Evolutionary conservation across 2,113 vertebrate species (phyloP), one percentile per base, ranked within the genome.

Genomic region (Ochotona princeps): DNA sequence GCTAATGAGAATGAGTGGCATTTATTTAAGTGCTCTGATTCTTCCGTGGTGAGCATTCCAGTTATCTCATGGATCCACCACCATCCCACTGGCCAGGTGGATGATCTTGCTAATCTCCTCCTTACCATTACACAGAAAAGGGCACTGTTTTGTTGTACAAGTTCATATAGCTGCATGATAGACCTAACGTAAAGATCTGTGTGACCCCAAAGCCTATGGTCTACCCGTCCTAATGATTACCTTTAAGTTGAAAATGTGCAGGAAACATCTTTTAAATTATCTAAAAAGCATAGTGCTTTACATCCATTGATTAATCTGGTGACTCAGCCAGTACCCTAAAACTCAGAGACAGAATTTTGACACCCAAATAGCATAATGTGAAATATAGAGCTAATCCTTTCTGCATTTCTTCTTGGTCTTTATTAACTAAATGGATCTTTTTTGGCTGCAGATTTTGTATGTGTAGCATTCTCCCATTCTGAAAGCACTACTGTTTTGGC

Each of bases 221-320:
- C 28, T 54, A 11, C n/a, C 12, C 25, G 61, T 26, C 23, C 3
- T 51, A 12, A 11, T 72, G 12, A 20, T 86, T 89, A 20, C 17
- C 35, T 89, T 86, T 82, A 85, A 89, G 82, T 66, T 20, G 47
- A 54, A 84, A 91, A 63, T 69, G 63, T 61, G 11, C 47, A 44
- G 26, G 35, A 73, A 83, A 44, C 0, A 32, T 69, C 9, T 28
- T 12, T 69, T 83, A 70, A 25, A 2, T 79, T 95, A 54, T n/a
- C 69, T 65, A 49, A 74, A 63, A 44, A 5, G 23, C 89, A 14
- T 60, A 66, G 25, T 10, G 1, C 75, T 93, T 95, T 91, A 28
- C 78, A 63, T 86, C 1, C 21, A 89, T 72, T 44, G n/a, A 44
- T 81, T 57, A 73, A 57, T 65, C 66, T n/a, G 12, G 20, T 32